Evolutionary conservation across 2,113 vertebrate species (phyloP).

Genomic region (Osmerus eperlanus): DNA sequence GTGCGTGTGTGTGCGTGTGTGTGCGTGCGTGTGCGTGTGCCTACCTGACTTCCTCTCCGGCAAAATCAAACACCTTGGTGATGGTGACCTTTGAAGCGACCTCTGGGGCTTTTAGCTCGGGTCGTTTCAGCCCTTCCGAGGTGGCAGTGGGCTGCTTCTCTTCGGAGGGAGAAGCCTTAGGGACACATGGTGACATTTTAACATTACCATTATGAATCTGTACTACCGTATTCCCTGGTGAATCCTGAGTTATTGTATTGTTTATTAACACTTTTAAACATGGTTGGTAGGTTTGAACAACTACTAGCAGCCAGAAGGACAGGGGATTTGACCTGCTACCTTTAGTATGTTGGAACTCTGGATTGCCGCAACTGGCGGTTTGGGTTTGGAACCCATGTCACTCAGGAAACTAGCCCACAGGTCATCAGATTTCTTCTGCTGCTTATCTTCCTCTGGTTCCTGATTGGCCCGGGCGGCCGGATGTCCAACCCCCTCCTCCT

Average conservation of each 20-base stretch:
- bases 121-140: slow-evolving; percentile 48
- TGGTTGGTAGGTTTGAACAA: too few species aligned
- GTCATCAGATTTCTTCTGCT: slow-evolving; percentile 87
- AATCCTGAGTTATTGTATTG: too few species aligned
- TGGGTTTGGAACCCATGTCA: slow-evolving; percentile 85
- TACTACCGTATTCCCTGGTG: too few species aligned
- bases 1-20: background rate
- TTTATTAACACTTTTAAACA: too few species aligned
- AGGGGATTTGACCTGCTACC: slow-evolving; percentile 20
- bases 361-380: slow-evolving; percentile 18
- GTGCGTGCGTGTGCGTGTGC: slow-evolving; percentile 19
- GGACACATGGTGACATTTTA: too few species aligned
- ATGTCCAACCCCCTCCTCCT: slow-evolving; percentile 40
- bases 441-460: slow-evolving; percentile 33
- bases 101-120: slow-evolving; percentile 65
- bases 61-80: slow-evolving; percentile 93
- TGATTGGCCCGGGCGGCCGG: background rate
- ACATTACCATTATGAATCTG: too few species aligned
- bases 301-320: too few species aligned
- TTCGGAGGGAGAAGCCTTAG: background rate
- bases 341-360: background rate
- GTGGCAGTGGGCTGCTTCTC: slow-evolving; percentile 28
- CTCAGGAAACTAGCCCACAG: slow-evolving; percentile 96
- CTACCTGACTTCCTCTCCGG: slow-evolving; percentile 91
- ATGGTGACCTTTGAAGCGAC: slow-evolving; percentile 80